Percentiles rank a stretch among this genome's conserved stretches.
phyloP scores from a whole-genome alignment of 2,797 vertebrate genomes.

The Micromesistius poutassou region DNA sequence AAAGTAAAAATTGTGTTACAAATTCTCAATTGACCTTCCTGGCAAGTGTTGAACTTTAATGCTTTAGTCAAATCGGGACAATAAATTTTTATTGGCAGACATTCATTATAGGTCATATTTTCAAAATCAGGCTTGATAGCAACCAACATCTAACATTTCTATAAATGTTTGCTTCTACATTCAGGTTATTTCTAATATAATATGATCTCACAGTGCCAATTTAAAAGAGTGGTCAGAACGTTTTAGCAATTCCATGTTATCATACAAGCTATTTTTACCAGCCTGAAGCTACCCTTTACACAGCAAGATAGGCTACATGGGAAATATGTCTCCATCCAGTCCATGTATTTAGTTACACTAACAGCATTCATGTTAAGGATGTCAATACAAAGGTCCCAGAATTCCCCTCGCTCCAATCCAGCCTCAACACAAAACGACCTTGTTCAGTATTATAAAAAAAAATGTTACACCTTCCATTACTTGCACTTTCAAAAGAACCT shows the following conservation, averaged over 20 bases:
- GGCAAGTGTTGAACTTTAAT: neutral
- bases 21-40: neutral
- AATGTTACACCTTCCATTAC: neutral
- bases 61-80: neutral
- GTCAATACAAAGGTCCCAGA: neutral
- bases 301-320: neutral
- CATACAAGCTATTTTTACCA: neutral
- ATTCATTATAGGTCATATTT: neutral
- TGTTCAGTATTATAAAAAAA: neutral
- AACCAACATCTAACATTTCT: neutral
- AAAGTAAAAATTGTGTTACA: neutral
- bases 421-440: neutral
- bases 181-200: neutral
- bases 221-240: neutral
- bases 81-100: neutral
- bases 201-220: neutral
- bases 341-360: neutral
- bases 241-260: neutral
- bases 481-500: slow-evolving; percentile 56
- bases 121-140: neutral
- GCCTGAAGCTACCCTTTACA: neutral
- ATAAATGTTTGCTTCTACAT: neutral
- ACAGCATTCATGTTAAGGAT: neutral
- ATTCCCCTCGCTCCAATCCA: neutral
- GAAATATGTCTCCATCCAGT: neutral